A percentile compares a stretch with the other conserved stretches of the same genome.
These are phyloP conservation scores for Sylvia atricapilla DNA, from an alignment of 2,113 vertebrate species.

Conservation along the genomic window DNA sequence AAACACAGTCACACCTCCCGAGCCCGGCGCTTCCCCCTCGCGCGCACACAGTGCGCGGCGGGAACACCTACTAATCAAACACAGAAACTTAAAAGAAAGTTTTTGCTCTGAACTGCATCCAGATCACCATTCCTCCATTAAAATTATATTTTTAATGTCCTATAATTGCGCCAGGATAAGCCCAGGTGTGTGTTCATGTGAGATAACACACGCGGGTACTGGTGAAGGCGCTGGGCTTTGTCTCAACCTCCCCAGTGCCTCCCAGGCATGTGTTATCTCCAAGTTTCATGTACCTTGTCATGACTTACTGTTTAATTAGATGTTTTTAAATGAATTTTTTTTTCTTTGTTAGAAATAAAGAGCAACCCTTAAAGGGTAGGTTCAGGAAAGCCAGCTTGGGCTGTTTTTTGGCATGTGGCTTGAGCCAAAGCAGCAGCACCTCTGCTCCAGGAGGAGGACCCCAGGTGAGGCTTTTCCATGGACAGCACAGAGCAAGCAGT, in stretches of 20 bases:
- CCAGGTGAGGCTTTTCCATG: background rate
- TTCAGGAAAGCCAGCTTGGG: slow-evolving; percentile 8
- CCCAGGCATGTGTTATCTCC: slow-evolving; percentile 55
- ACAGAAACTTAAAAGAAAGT: slow-evolving; percentile 50
- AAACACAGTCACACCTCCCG: background rate
- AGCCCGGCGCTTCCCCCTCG: background rate
- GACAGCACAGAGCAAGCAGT: fast-evolving
- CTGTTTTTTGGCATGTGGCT: background rate
- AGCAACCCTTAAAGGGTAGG: background rate
- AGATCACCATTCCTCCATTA: slow-evolving; percentile 58
- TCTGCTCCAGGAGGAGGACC: background rate
- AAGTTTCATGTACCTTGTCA: slow-evolving; percentile 62
- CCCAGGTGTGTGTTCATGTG: slow-evolving; percentile 50
- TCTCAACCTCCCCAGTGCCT: slow-evolving; percentile 30
- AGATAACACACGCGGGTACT: slow-evolving; percentile 39
- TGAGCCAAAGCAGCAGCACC: background rate
- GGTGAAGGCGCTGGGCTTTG: slow-evolving; percentile 36
- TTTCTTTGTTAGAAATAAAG: slow-evolving; percentile 21
- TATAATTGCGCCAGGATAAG: slow-evolving; percentile 59
- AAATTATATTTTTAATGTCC: slow-evolving; percentile 57
- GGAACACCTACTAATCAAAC: slow-evolving; percentile 41
- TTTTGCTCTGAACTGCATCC: slow-evolving; percentile 53
- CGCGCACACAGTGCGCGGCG: background rate
- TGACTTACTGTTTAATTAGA: slow-evolving; percentile 70
- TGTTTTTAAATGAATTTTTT: slow-evolving; percentile 38